Percentiles rank a stretch among this genome's conserved stretches.
phyloP scores from a whole-genome alignment of 2,888 invertebrate genomes.

The Psococerastis gibbosa region DNA sequence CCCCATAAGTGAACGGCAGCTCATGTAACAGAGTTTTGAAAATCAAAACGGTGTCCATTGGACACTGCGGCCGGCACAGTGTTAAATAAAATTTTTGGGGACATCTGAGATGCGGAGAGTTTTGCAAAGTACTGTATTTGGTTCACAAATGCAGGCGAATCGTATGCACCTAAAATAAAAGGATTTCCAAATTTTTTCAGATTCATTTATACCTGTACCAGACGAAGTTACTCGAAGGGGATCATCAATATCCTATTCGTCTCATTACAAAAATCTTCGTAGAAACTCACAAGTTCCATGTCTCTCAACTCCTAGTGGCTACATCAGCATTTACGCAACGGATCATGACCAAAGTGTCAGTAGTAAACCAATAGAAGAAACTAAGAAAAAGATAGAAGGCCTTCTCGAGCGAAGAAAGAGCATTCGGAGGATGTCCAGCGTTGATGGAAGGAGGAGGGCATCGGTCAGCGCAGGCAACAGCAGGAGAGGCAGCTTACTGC shows the following conservation, averaged over 20 bases:
- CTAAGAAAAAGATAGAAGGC: not conserved
- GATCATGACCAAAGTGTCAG: constrained; percentile 16
- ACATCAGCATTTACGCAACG: constrained; percentile 19
- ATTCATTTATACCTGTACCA: not conserved
- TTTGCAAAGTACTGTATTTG: too few species aligned
- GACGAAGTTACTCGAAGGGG: constrained; percentile 1
- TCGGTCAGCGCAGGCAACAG: not conserved
- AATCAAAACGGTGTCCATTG: too few species aligned
- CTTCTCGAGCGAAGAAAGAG: constrained; percentile 1
- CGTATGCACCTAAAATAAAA: too few species aligned
- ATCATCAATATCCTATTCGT: constrained; percentile 15
- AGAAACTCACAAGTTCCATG: constrained; percentile 23
- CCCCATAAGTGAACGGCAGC: too few species aligned
- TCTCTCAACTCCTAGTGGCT: constrained; percentile 19
- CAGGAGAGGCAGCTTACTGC: constrained; percentile 1
- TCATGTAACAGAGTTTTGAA: too few species aligned
- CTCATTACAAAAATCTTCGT: constrained; percentile 23
- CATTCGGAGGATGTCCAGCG: constrained; percentile 13
- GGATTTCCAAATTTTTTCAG: too few species aligned
- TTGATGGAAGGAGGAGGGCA: constrained; percentile 8
- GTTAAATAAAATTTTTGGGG: too few species aligned
- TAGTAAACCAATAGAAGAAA: not conserved
- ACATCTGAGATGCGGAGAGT: too few species aligned
- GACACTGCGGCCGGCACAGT: too few species aligned
- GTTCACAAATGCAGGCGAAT: too few species aligned